phyloP scores from a whole-genome alignment of 2,797 vertebrate species.

The Mormyrus proboscirostris region DNA sequence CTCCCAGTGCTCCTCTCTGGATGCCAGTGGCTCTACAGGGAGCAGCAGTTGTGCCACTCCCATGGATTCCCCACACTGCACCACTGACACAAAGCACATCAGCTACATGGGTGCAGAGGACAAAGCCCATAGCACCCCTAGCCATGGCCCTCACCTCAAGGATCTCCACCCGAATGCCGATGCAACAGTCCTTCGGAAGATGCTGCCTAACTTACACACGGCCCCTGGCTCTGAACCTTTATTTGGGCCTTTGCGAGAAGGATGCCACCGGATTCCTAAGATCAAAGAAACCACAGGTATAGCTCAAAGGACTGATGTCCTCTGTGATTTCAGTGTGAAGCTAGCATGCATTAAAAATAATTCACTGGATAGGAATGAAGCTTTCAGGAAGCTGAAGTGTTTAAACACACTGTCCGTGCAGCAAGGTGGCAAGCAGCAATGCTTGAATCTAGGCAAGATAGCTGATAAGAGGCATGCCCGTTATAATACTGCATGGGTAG shows the following conservation, averaged over 20 bases:
- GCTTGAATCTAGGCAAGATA: slow-evolving; percentile 61
- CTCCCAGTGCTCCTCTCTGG: slow-evolving; percentile 92
- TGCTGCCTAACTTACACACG: slow-evolving; percentile 80
- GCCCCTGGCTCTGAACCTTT: slow-evolving; percentile 65
- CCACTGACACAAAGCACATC: slow-evolving; percentile 71
- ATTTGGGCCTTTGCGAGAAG: slow-evolving; percentile 70
- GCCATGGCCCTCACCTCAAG: slow-evolving; percentile 67
- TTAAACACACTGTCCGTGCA: slow-evolving; percentile 68
- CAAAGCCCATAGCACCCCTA: slow-evolving; percentile 64
- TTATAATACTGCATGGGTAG: slow-evolving; percentile 59
- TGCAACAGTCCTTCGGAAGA: slow-evolving; percentile 78
- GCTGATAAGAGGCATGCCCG: slow-evolving; percentile 58
- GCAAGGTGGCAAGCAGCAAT: slow-evolving; percentile 62
- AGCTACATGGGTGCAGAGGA: slow-evolving; percentile 72
- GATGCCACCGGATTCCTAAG: slow-evolving; percentile 75
- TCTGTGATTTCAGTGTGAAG: slow-evolving; percentile 58
- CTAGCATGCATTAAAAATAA: slow-evolving; percentile 55
- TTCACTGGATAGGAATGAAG: slow-evolving; percentile 60
- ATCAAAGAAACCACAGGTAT: slow-evolving; percentile 89
- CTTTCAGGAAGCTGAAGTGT: slow-evolving; percentile 64
- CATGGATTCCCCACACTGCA: slow-evolving; percentile 86
- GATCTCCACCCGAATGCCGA: slow-evolving; percentile 83
- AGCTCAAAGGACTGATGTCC: slow-evolving; percentile 58
- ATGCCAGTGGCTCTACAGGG: slow-evolving; percentile 88
- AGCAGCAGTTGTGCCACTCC: slow-evolving; percentile 85